A percentile compares a stretch with the other conserved stretches of the same genome.
These are phyloP conservation scores for Tiliacea aurago DNA, from an alignment of 2,888 invertebrate genomes.

Conservation along the genomic window DNA sequence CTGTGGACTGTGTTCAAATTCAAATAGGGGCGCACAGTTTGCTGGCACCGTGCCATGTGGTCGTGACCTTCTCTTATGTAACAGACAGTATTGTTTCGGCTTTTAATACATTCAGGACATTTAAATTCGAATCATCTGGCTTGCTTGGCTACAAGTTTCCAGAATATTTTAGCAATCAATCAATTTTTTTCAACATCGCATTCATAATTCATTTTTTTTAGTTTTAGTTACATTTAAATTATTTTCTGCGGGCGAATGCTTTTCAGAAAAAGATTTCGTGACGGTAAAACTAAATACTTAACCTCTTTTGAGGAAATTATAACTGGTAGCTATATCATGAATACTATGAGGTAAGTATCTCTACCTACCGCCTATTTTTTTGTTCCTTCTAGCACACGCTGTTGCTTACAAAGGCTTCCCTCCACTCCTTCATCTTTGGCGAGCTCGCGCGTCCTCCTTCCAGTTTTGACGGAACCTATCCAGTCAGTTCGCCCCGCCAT, in stretches of 20 bases:
- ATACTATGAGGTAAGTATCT: background rate
- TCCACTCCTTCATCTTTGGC: no score
- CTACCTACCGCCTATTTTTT: no score
- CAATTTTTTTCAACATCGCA: background rate
- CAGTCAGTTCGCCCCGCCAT: no score
- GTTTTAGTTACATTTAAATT: constrained; percentile 1
- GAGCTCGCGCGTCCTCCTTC: no score
- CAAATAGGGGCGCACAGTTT: constrained; percentile 34
- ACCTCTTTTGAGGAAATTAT: background rate
- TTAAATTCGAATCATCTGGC: constrained; percentile 13
- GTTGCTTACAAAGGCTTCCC: no score
- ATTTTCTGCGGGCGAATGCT: background rate
- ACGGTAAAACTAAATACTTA: background rate
- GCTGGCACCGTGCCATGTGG: constrained; percentile 56
- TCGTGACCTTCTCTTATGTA: constrained; percentile 58
- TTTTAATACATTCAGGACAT: constrained; percentile 40
- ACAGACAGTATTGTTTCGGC: constrained; percentile 20
- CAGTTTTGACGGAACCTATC: no score
- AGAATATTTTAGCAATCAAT: constrained; percentile 1
- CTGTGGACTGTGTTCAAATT: constrained; percentile 42
- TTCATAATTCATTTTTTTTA: background rate
- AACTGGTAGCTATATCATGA: background rate
- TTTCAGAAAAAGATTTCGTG: background rate
- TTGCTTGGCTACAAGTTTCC: background rate
- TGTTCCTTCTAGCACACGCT: no score